phyloP scores from a whole-genome alignment of 2,888 invertebrate species.

The Morpho achilles region DNA sequence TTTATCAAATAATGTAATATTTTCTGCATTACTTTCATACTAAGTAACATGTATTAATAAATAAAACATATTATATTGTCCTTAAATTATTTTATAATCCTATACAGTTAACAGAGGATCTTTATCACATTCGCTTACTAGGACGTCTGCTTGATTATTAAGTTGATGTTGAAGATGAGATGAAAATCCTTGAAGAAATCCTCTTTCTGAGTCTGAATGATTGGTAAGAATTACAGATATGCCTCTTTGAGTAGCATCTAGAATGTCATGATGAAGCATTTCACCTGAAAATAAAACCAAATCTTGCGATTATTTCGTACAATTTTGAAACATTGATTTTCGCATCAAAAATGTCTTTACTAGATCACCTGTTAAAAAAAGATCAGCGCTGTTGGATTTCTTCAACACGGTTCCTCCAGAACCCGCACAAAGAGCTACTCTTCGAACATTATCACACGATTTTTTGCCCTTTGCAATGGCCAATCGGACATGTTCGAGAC shows the following conservation, averaged over 20 bases:
- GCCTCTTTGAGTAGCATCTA: slow-evolving; percentile 90
- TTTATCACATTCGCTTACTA: slow-evolving; percentile 84
- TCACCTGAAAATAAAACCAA: slow-evolving; percentile 76
- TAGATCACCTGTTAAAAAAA: slow-evolving; percentile 86
- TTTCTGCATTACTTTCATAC: slow-evolving; percentile 28
- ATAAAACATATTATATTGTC: slow-evolving; percentile 23
- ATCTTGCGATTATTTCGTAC: no score
- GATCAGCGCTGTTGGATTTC: slow-evolving; percentile 82
- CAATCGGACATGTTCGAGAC: slow-evolving; percentile 84
- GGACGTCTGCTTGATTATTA: slow-evolving; percentile 78
- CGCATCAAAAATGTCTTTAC: no score
- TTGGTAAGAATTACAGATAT: slow-evolving; percentile 92
- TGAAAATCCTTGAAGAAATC: slow-evolving; percentile 84
- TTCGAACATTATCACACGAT: slow-evolving; percentile 69
- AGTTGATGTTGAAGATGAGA: slow-evolving; percentile 49
- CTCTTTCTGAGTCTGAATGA: slow-evolving; percentile 96
- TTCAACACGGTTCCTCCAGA: slow-evolving; percentile 90
- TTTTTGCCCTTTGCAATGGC: slow-evolving; percentile 78
- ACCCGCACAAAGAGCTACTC: slow-evolving; percentile 93
- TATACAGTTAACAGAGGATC: slow-evolving; percentile 88
- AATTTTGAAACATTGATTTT: no score
- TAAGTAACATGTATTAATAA: slow-evolving; percentile 28
- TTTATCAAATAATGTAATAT: slow-evolving; percentile 35
- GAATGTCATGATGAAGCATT: slow-evolving; percentile 96
- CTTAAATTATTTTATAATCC: slow-evolving; percentile 32